phyloP scores from a whole-genome alignment of 2,113 vertebrate species.

The Machaerirhynchus nigripectus region DNA sequence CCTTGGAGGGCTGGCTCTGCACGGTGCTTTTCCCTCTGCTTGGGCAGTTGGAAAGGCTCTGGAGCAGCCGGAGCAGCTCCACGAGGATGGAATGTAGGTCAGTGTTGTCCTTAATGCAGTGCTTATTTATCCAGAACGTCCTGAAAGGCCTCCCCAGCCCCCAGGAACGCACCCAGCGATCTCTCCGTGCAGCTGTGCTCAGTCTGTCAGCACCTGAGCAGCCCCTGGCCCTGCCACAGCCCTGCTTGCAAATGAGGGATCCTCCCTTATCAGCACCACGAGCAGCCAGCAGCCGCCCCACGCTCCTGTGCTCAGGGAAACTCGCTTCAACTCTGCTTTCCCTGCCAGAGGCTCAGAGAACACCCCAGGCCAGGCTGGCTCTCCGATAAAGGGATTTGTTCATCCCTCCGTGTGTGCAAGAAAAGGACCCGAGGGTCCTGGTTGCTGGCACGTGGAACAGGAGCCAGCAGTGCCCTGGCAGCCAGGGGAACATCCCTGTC shows the following conservation, averaged over 20 bases:
- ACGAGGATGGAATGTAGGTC: not conserved
- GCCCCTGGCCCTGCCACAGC: not conserved
- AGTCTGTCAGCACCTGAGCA: rapidly evolving
- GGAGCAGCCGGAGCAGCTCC: not conserved
- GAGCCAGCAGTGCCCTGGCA: not conserved
- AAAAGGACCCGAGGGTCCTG: not conserved
- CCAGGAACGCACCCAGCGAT: rapidly evolving
- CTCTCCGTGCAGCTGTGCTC: not conserved
- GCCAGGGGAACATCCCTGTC: not conserved
- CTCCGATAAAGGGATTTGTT: not conserved
- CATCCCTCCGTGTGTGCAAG: not conserved
- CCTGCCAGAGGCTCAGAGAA: rapidly evolving
- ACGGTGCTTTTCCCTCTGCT: not conserved
- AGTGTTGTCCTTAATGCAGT: rapidly evolving
- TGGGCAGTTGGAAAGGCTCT: rapidly evolving
- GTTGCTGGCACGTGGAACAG: rapidly evolving
- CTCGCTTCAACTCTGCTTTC: not conserved
- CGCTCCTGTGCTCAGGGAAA: not conserved
- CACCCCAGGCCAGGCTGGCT: rapidly evolving
- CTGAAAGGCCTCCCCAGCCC: not conserved
- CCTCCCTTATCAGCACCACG: rapidly evolving
- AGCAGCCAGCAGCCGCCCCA: not conserved
- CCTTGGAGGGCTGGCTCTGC: not conserved
- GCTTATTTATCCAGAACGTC: rapidly evolving
- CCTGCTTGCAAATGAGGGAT: rapidly evolving